Percentiles rank a stretch among this genome's conserved stretches.
Conservation (phyloP, 2,797 vertebrate species). For the Loris lydekkerianus region DNA sequence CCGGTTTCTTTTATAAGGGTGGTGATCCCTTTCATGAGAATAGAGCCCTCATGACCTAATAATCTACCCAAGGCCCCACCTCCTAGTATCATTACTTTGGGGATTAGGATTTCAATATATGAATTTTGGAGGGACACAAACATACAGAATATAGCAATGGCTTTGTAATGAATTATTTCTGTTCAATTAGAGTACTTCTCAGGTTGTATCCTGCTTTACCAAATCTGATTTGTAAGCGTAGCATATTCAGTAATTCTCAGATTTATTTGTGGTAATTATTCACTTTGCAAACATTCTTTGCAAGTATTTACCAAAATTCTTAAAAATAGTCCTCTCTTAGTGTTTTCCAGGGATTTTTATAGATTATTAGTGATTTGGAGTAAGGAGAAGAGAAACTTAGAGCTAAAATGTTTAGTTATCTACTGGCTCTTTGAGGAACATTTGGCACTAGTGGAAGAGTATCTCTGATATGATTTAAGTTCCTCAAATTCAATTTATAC, state of each 20-base stretch:
- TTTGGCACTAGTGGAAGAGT: neutral
- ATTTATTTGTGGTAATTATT: conserved; percentile 33
- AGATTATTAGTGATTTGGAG: neutral
- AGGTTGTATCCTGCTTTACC: neutral
- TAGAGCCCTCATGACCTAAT: neutral
- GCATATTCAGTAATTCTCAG: conserved; percentile 17
- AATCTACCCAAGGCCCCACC: neutral
- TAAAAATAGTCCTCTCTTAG: conserved; percentile 15
- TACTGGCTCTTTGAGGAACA: conserved; percentile 2
- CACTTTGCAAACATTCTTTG: conserved; percentile 34
- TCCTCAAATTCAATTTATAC: neutral
- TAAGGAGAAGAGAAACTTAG: neutral
- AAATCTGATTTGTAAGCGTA: conserved; percentile 23
- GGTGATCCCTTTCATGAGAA: neutral
- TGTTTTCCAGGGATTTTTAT: neutral
- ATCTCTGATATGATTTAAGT: neutral
- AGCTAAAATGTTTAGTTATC: neutral
- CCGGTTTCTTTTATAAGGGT: neutral
- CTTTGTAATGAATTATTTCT: conserved; percentile 11
- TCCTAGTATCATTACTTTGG: no score
- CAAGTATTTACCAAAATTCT: conserved; percentile 28
- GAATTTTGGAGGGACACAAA: neutral
- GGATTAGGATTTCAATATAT: neutral
- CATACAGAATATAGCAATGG: neutral
- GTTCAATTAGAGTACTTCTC: neutral